Evolutionary conservation across 2,888 invertebrate species (phyloP), one percentile per base, ranked within the genome.

Genomic region (Macropis europaea): DNA sequence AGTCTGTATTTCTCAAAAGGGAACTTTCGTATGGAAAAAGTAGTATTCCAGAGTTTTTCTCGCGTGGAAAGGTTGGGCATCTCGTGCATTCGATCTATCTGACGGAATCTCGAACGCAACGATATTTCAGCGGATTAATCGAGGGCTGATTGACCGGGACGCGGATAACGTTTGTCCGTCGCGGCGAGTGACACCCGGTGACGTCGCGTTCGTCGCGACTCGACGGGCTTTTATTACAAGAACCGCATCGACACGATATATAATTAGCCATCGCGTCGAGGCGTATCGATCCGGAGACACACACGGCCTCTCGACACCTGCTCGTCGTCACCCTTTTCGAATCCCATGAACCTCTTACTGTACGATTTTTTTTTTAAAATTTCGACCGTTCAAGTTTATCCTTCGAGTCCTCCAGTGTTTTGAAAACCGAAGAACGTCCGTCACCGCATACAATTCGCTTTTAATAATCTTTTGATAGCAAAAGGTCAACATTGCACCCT

Each of bases 211-310:
- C 42, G 59, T 45, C 48, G 48, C 22, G 32, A 32, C 9, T 34
- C 32, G 40, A 9, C 36, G 22, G 6, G 26, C 15, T 57, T 62
- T 71, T 54, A 63, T 73, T 63, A 60, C 63, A 71, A 59, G 59
- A 63, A 54, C 32, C 26, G 43, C 59, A 50, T 22, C 53, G 19
- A 17, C 52, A 19, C 43, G 47, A 63, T 50, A 24, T 63, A 60
- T 73, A 73, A 73, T 59, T 72, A 53, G 13, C 57, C 24, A 1
- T n/a, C 6, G 19, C 15, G 40, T 26, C 24, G 11, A 15, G 32
- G 6, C 7, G 38, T 70, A 71, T 71, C 71, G 54, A 69, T 56
- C 70, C n/a, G n/a, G n/a, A n/a, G n/a, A n/a, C n/a, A n/a, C n/a
- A n/a, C n/a, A 24, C 13, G 6, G 9, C 11, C 30, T 36, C 54